A percentile compares a stretch with the other conserved stretches of the same genome.
These are phyloP conservation scores for Scotopteryx bipunctaria DNA, from an alignment of 2,888 invertebrate genomes.

Conservation along the genomic window DNA sequence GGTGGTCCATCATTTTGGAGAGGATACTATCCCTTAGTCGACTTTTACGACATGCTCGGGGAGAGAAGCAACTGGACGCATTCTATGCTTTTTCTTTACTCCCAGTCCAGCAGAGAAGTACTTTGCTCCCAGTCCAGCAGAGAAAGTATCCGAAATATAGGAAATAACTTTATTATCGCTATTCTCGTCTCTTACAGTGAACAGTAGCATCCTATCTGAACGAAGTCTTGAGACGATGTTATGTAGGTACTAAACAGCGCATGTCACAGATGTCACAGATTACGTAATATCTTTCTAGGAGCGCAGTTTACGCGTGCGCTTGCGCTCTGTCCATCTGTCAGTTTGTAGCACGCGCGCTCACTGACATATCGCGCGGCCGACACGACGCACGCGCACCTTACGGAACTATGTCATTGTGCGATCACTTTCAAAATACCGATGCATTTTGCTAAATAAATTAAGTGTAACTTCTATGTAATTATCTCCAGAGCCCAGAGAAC, in stretches of 20 bases:
- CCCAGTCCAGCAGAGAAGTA: too few relatives aligned
- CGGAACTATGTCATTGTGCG: constrained; percentile 45
- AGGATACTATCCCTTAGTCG: too few relatives aligned
- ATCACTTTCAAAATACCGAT: constrained; percentile 39
- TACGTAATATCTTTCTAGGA: not conserved
- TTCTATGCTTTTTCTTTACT: too few relatives aligned
- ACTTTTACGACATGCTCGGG: too few relatives aligned
- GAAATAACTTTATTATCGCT: too few relatives aligned
- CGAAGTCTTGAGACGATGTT: not conserved
- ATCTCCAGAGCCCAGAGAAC: constrained; percentile 19
- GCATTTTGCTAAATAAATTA: not conserved
- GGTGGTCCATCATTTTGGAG: too few relatives aligned
- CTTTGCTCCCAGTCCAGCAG: too few relatives aligned
- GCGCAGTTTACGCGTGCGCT: not conserved
- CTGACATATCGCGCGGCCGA: constrained; percentile 54
- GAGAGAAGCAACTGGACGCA: too few relatives aligned
- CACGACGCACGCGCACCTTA: constrained; percentile 48
- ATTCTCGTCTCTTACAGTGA: not conserved
- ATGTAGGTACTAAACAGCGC: not conserved
- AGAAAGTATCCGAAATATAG: too few relatives aligned
- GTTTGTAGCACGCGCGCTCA: constrained; percentile 57
- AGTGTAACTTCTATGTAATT: constrained; percentile 28
- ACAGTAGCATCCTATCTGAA: not conserved
- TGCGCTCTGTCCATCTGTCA: constrained; percentile 3
- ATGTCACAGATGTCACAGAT: constrained; percentile 5